Base-by-base conservation (phyloP, 2,797 vertebrate genomes). In the Labroides dimidiatus region DNA sequence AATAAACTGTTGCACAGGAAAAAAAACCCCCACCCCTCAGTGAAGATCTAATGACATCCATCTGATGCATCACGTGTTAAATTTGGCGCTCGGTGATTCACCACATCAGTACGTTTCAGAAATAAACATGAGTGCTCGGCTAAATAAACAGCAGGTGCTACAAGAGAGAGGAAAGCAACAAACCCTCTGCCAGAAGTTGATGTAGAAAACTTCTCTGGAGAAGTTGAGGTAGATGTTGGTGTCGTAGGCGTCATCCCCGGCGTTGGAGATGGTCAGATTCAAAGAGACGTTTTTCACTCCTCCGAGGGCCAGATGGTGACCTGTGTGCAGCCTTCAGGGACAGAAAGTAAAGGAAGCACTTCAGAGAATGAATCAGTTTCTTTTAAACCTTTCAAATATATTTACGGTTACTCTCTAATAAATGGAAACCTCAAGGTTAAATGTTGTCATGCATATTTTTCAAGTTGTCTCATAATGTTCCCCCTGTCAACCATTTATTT, bases 131-230 rank as follows among this genome's bases (percentile, higher is more conserved):
- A 36, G 52, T 15, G 47, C 23, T 51, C 13, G 1, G 61, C 37
- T 36, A 81, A 85, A 87, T 66, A 84, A 85, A 80, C 63, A 75
- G 56, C 17, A 50, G 57, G 68, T 41, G 62, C 55, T 65, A 49
- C 9, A 44, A 92, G 93, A 92, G 93, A 6, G 13, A 55, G 15
- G 21, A 21, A 14, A 54, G 39, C 1, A 47, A 90, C 96, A 90
- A 91, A 99, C 98, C 96, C 96, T 97, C 91, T 99, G 97, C 96
- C 97, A 96, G 93, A 97, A 98, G 93, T 99, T 99, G 92, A 99
- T 99, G 92, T 99, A 99, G 93, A 96, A 98, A 70, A 99, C 95
- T 65, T 99, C 96, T 64, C 89, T 94, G 89, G 98, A 97, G 86
- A 99, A 97, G 70, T 98, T 98, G 91, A 99, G 96, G 92, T 96